Percentiles rank a stretch among this genome's conserved stretches.
These are phyloP conservation scores for Elanus axillaris DNA, from an alignment of 2,113 vertebrate genomes.

Conservation along the genomic window DNA sequence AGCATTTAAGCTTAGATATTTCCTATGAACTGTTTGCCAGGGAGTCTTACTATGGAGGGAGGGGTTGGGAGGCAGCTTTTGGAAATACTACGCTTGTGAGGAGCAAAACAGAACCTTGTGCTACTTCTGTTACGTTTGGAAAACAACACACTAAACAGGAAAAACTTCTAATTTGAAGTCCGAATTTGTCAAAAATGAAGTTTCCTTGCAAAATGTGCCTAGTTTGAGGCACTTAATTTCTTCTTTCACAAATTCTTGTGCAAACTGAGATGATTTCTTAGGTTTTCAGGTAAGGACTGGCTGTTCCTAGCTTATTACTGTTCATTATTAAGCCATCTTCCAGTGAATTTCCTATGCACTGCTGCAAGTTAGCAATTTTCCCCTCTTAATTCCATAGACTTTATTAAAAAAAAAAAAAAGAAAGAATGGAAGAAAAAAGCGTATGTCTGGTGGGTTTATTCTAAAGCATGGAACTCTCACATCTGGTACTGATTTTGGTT, in stretches of 20 bases:
- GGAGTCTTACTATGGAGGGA: neutral
- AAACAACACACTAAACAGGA: neutral
- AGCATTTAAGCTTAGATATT: neutral
- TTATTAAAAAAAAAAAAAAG: neutral
- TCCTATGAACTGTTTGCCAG: neutral
- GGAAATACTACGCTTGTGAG: neutral
- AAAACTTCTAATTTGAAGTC: neutral
- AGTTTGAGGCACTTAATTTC: neutral
- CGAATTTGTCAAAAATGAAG: neutral
- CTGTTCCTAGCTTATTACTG: neutral
- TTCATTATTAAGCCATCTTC: neutral
- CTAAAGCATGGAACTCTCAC: neutral
- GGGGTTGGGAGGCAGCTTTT: neutral
- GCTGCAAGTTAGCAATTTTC: neutral
- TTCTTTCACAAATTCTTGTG: neutral
- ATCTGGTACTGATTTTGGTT: slow-evolving; percentile 27
- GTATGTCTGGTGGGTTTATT: neutral
- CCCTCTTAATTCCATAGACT: neutral
- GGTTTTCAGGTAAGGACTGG: neutral
- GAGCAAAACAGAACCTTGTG: neutral
- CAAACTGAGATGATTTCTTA: neutral
- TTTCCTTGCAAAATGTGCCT: neutral
- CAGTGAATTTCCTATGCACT: neutral
- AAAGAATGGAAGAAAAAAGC: neutral
- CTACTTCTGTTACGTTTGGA: neutral